Base-by-base conservation (phyloP, 2,888 invertebrate genomes). In the Phania funesta region DNA sequence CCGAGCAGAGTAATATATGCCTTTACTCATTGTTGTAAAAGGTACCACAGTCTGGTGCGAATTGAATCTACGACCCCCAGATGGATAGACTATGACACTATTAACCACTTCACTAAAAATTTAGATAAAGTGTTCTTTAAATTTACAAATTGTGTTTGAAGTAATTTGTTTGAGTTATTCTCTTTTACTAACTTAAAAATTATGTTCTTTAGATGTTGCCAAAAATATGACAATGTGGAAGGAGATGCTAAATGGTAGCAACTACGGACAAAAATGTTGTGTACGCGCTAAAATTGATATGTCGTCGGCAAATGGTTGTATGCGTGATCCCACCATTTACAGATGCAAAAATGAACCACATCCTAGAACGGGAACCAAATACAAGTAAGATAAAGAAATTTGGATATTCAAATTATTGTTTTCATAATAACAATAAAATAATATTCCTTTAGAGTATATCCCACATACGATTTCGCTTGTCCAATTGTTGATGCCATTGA, bases 381-480 rank as follows among this genome's bases (percentile, higher is more conserved):
- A 99, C 92, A 99, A 98, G 97, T 98, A 92, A 88, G 92, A 80
- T 13, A 29, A 9, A 62, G 0, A 2, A 24, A 50, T 16, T 52
- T 26, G 6, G 2, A 8, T 26, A 29, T 7, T 6, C 16, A 13
- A 13, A 4, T 24, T 16, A 46, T n/a, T 20, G 11, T 11, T 8
- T 9, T 35, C 1, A 6, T 8, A 1, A 16, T 44, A 7, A 16
- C 13, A 7, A 22, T 46, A n/a, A n/a, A n/a, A n/a, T n/a, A n/a
- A n/a, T n/a, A n/a, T 22, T 68, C 32, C 9, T 44, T 32, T 84
- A 98, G 98, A 88, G 99, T 98, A 0, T 99, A 99, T 91, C 99
- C 99, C 22, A 99, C 99, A 0, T 99, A 99, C 89, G 99, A 99
- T 92, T 99, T 99, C 92, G 99, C 99, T 0, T 99, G 99, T 89